Conservation (phyloP, 2,888 invertebrate genomes). For the Calameuta idolon region DNA sequence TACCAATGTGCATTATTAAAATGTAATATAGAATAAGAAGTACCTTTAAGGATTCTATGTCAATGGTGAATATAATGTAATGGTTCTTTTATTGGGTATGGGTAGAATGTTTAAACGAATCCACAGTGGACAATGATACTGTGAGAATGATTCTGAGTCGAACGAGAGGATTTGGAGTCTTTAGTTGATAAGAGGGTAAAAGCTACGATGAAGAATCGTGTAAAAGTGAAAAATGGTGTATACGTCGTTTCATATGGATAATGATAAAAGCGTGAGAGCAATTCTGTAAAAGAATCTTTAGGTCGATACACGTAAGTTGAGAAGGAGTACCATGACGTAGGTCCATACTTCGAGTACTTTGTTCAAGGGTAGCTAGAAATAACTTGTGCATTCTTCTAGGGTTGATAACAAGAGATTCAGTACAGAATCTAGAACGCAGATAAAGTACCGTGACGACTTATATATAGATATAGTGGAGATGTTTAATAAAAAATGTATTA, state of each 20-base stretch:
- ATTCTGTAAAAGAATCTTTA: not conserved
- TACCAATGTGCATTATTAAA: not conserved
- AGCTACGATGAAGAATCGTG: not conserved
- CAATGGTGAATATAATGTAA: not conserved
- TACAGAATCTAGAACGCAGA: not conserved
- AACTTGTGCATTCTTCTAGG: not conserved
- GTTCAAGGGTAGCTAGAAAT: not conserved
- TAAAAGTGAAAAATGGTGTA: not conserved
- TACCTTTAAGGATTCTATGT: not conserved
- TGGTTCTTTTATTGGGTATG: not conserved
- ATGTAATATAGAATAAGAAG: not conserved
- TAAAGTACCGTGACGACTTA: not conserved
- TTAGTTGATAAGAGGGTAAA: not conserved
- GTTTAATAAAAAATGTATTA: not conserved
- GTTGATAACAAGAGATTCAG: not conserved
- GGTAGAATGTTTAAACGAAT: not conserved
- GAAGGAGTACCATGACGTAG: not conserved
- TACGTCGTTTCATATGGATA: not conserved
- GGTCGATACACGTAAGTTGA: not conserved
- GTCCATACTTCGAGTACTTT: not conserved
- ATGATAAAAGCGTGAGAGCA: not conserved
- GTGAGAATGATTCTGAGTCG: not conserved
- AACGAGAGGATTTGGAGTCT: not conserved
- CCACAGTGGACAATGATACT: not conserved
- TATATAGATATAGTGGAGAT: not conserved